Conservation (phyloP, 2,888 invertebrate species). For the Nasonovia ribisnigri region DNA sequence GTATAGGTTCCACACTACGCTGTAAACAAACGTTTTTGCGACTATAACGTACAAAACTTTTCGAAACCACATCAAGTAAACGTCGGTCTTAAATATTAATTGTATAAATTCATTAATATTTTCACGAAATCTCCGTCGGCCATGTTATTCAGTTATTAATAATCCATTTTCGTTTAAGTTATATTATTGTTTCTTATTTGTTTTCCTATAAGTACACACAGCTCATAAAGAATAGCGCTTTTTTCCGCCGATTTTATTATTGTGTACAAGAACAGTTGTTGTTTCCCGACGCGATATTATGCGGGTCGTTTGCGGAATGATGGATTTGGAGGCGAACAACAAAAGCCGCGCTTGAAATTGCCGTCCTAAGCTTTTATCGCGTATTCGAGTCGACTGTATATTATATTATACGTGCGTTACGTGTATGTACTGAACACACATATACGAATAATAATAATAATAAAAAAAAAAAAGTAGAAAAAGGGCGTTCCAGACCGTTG, state of each 20-base stretch:
- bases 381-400: not conserved
- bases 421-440: not conserved
- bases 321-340: slow-evolving; percentile 50
- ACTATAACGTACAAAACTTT: not conserved
- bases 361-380: slow-evolving; percentile 53
- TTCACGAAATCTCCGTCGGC: not conserved
- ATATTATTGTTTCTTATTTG: not conserved
- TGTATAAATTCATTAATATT: not conserved
- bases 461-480: slow-evolving; percentile 23
- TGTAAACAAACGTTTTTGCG: not conserved
- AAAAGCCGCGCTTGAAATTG: slow-evolving; percentile 39
- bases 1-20: not conserved
- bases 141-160: not conserved
- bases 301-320: slow-evolving; percentile 62
- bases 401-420: slow-evolving; percentile 27
- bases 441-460: slow-evolving; percentile 12
- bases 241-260: slow-evolving; percentile 15
- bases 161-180: not conserved
- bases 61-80: not conserved
- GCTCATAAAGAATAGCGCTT: not conserved
- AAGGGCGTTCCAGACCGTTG: slow-evolving; percentile 65
- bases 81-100: not conserved
- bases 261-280: not conserved
- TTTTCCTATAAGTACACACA: not conserved
- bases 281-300: slow-evolving; percentile 16